Conservation (phyloP, 2,113 vertebrate species). For the Dicerorhinus sumatrensis region DNA sequence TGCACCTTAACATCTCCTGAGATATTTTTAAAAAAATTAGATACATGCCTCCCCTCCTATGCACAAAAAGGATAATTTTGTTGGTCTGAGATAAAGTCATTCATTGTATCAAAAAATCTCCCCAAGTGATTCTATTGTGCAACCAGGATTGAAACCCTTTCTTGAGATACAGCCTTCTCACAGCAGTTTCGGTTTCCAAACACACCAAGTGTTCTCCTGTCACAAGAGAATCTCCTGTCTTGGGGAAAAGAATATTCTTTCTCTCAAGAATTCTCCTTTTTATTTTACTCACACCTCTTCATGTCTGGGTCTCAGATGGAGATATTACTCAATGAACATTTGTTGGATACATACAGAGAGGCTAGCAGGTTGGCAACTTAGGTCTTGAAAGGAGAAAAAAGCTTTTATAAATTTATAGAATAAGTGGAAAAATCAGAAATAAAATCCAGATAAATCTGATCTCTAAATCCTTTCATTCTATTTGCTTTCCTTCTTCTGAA, state of each 20-base stretch:
- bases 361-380: too few species aligned
- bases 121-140: background rate
- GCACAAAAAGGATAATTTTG: background rate
- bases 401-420: background rate
- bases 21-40: background rate
- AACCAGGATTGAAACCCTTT: background rate
- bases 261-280: background rate
- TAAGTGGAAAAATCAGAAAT: background rate
- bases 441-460: background rate
- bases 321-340: background rate
- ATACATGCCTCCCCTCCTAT: too few species aligned
- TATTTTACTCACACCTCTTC: background rate
- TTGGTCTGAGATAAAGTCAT: background rate
- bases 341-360: background rate
- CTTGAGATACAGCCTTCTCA: background rate
- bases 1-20: background rate
- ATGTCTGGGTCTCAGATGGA: background rate
- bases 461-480: background rate
- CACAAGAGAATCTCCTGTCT: too few species aligned
- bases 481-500: background rate
- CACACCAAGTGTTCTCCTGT: background rate
- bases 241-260: background rate
- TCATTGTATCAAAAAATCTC: background rate
- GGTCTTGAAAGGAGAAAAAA: background rate
- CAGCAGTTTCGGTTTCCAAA: background rate